Evolutionary conservation across 2,113 vertebrate species (phyloP).

Genomic region (Monarcha castaneiventris): DNA sequence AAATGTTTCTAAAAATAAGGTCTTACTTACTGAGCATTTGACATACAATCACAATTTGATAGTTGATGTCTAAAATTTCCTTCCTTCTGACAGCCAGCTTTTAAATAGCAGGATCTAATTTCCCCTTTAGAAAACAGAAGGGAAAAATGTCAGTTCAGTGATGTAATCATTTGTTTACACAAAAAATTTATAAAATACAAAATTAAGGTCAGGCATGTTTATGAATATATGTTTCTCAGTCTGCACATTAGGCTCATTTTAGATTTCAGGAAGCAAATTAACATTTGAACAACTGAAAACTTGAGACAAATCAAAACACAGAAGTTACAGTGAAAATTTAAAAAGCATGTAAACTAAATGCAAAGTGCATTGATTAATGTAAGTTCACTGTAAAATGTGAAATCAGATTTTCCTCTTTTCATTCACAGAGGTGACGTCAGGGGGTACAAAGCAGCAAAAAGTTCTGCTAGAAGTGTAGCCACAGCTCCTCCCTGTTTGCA

Average conservation of each 20-base stretch:
- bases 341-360: not conserved
- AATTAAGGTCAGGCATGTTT: not conserved
- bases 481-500: not conserved
- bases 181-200: not conserved
- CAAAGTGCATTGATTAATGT: not conserved
- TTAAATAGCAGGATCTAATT: constrained; percentile 76
- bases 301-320: not conserved
- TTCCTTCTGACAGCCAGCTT: constrained; percentile 75
- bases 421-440: not conserved
- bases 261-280: not conserved
- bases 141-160: not conserved
- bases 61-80: constrained; percentile 54
- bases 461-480: not conserved
- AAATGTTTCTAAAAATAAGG: not conserved
- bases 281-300: not conserved
- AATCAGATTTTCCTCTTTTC: not conserved
- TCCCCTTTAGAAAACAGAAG: constrained; percentile 65
- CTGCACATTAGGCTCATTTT: not conserved
- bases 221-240: not conserved
- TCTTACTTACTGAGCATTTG: constrained; percentile 72
- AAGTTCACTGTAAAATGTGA: not conserved
- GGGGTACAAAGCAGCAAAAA: not conserved
- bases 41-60: constrained; percentile 57
- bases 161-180: not conserved
- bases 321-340: not conserved